Conservation (phyloP, 2,888 invertebrate species). For the Melieria crassipennis region DNA sequence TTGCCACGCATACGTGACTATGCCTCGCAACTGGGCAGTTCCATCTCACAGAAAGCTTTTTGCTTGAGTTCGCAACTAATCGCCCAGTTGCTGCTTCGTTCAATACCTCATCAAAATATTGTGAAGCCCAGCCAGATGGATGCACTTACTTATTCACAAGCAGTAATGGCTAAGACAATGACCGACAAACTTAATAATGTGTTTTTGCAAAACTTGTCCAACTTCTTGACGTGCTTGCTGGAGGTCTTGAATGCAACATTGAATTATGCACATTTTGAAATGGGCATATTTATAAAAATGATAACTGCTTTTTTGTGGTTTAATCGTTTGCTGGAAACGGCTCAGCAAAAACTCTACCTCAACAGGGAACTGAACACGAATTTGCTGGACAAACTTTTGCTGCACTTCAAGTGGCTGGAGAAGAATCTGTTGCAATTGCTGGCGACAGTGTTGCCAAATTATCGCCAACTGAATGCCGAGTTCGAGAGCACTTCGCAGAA, state of each 20-base stretch:
- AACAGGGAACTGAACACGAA: slow-evolving; percentile 67
- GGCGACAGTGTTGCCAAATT: slow-evolving; percentile 40
- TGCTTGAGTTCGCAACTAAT: slow-evolving; percentile 53
- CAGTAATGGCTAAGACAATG: slow-evolving; percentile 48
- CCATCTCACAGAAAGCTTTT: slow-evolving; percentile 37
- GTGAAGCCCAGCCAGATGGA: slow-evolving; percentile 50
- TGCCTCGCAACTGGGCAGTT: slow-evolving; percentile 26
- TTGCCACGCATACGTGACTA: slow-evolving; percentile 62
- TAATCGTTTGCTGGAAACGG: slow-evolving; percentile 55
- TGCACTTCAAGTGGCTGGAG: slow-evolving; percentile 80
- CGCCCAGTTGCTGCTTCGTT: slow-evolving; percentile 46
- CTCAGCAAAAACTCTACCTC: slow-evolving; percentile 53
- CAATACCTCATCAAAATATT: slow-evolving; percentile 44
- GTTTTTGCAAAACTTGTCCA: slow-evolving; percentile 52
- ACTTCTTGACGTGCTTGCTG: slow-evolving; percentile 49
- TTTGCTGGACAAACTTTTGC: slow-evolving; percentile 71
- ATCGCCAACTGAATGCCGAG: slow-evolving; percentile 38
- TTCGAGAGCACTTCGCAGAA: slow-evolving; percentile 45
- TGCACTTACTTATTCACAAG: slow-evolving; percentile 61
- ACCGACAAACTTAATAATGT: slow-evolving; percentile 58
- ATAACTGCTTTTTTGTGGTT: slow-evolving; percentile 58
- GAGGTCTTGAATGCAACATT: slow-evolving; percentile 46
- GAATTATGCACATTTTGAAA: slow-evolving; percentile 45
- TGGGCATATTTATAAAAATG: slow-evolving; percentile 49
- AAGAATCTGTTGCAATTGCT: slow-evolving; percentile 70